Evolutionary conservation across 2,888 invertebrate genomes (phyloP).

Genomic region (Eustalomyia histrio): DNA sequence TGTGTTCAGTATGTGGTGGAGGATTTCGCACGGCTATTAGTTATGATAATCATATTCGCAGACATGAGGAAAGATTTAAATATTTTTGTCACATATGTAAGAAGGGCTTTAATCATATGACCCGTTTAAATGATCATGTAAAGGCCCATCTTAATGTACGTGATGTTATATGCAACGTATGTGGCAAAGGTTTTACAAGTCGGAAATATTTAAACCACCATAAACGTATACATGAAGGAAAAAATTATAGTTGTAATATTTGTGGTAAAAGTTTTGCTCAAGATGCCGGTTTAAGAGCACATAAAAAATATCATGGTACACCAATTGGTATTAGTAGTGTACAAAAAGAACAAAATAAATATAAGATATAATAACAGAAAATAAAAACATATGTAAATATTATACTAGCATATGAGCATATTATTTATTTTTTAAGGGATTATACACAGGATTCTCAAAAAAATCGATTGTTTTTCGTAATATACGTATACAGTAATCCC

Average conservation of each 20-base stretch:
- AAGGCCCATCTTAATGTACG: slow-evolving; percentile 73
- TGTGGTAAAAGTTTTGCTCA: slow-evolving; percentile 68
- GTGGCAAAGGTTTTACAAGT: slow-evolving; percentile 70
- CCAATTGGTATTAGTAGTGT: slow-evolving; percentile 61
- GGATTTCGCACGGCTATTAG: slow-evolving; percentile 71
- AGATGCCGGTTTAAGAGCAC: slow-evolving; percentile 66
- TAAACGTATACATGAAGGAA: slow-evolving; percentile 67
- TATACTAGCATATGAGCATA: no score
- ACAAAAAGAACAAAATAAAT: slow-evolving; percentile 56
- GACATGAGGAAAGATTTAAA: slow-evolving; percentile 68
- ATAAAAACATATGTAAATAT: no score
- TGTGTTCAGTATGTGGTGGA: slow-evolving; percentile 72
- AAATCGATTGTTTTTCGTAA: no score
- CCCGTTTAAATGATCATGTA: slow-evolving; percentile 73
- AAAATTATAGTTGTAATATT: slow-evolving; percentile 66
- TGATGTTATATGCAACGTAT: slow-evolving; percentile 71
- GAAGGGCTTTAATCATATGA: slow-evolving; percentile 74
- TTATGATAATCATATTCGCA: slow-evolving; percentile 72
- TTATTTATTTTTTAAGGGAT: no score
- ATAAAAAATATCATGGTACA: slow-evolving; percentile 68
- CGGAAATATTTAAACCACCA: slow-evolving; percentile 69
- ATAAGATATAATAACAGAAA: no score
- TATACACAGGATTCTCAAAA: no score
- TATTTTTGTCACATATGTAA: slow-evolving; percentile 71
- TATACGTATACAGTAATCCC: no score